Evolutionary conservation across 2,113 vertebrate genomes (phyloP), one percentile per base, ranked within the genome.

Genomic region (Caracal caracal): DNA sequence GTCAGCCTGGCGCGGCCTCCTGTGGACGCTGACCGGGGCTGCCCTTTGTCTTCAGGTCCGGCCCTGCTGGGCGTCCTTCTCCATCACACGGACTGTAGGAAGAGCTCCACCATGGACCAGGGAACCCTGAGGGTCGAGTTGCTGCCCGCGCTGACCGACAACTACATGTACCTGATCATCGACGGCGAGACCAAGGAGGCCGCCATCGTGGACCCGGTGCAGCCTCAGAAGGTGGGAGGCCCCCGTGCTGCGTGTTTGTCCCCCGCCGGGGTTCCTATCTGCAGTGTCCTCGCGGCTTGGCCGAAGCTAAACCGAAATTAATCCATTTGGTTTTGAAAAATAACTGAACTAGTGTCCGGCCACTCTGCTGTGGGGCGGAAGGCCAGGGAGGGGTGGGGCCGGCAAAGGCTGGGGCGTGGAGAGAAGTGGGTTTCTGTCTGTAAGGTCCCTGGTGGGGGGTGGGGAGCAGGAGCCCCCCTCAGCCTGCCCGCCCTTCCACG

Each of bases 151-250:
- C 99, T 99, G 93, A 99, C 99, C 0, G 99, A 99, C 98, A 99
- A 99, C 98, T 99, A 99, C 98, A 99, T 99, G 99, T 99, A 99
- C 98, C 99, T 99, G 12, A 98, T 99, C 83, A 99, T 99, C 0
- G 99, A 99, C 2, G 98, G 98, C 75, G 99, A 99, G 68, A 99
- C 99, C 15, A 99, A 94, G 95, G 99, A 99, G 96, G 99, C 99
- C 1, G 99, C 99, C 9, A 97, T 99, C 0, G 99, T 99, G 1
- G 99, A 99, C 88, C 99, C 99, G 0, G 99, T 99, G 94, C 99
- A 99, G 90, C 99, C 99, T 11, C 98, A 99, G 79, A 99, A 99
- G 99, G 99, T 99, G 10, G 87, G 93, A 35, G 0, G 47, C 65
- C 51, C 33, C 10, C 10, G 87, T 5, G 6, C 56, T 28, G 26